Conservation (phyloP, 1,140 invertebrate species). For the Caerostris extrusa region DNA sequence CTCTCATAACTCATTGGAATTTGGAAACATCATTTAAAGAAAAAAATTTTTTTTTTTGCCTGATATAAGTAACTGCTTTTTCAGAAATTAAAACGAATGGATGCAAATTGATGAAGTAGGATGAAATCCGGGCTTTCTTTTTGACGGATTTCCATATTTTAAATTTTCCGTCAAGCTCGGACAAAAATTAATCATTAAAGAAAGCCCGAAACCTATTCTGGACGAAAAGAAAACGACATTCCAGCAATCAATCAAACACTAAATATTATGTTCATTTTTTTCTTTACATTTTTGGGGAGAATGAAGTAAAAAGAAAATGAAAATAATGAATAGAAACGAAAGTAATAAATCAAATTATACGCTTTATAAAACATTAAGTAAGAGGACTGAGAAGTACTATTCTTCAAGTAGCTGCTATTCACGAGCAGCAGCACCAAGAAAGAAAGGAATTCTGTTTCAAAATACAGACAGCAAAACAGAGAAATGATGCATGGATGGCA, state of each 20-base stretch:
- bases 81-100: slow-evolving; percentile 26
- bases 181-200: background rate
- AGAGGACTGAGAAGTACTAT: slow-evolving; percentile 21
- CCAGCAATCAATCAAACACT: slow-evolving; percentile 23
- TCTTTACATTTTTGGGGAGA: background rate
- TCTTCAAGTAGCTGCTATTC: background rate
- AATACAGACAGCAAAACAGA: slow-evolving; percentile 58
- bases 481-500: slow-evolving; percentile 60
- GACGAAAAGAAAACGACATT: background rate
- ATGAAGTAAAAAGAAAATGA: slow-evolving; percentile 17
- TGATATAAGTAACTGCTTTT: background rate
- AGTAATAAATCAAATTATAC: slow-evolving; percentile 67
- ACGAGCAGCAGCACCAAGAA: background rate
- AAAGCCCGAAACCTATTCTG: background rate
- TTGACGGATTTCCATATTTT: background rate
- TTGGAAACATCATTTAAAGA: too few species aligned
- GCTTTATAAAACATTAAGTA: slow-evolving; percentile 58
- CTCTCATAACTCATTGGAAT: too few species aligned
- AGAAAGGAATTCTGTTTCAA: slow-evolving; percentile 48
- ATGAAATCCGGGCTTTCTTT: background rate
- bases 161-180: background rate
- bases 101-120: slow-evolving; percentile 29
- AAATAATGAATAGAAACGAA: slow-evolving; percentile 46
- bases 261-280: slow-evolving; percentile 18
- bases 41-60: too few species aligned